These are phyloP conservation scores for Ptilodon capucinus DNA, from an alignment of 2,888 invertebrate species.

Conservation along the genomic window DNA sequence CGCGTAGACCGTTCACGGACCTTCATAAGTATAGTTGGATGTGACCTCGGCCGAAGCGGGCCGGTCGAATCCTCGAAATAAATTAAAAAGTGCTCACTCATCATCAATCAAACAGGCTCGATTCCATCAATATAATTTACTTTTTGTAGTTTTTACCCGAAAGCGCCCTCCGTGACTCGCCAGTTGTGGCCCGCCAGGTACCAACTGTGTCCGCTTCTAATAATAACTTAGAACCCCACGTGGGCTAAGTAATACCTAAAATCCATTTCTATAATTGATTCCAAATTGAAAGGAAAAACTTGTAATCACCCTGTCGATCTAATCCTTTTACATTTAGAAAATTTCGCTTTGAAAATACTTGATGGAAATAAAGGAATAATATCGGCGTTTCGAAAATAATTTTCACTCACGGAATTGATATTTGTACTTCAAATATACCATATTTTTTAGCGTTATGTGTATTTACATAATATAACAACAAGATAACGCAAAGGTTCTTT, in stretches of 20 bases:
- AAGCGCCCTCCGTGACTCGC: conserved; percentile 78
- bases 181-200: conserved; percentile 67
- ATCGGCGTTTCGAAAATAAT: neutral
- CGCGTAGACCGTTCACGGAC: conserved; percentile 28
- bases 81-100: conserved; percentile 81
- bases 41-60: conserved; percentile 57
- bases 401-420: neutral
- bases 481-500: too few species aligned
- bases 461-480: too few species aligned
- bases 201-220: conserved; percentile 37
- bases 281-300: conserved; percentile 32
- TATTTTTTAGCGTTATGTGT: too few species aligned
- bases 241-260: conserved; percentile 36
- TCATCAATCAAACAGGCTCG: conserved; percentile 80
- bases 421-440: neutral
- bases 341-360: conserved; percentile 13
- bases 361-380: neutral
- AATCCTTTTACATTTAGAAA: conserved; percentile 23
- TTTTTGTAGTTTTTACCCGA: conserved; percentile 81
- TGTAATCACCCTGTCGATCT: conserved; percentile 25
- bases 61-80: conserved; percentile 75
- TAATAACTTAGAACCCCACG: conserved; percentile 27
- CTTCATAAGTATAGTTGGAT: conserved; percentile 37
- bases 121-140: conserved; percentile 82
- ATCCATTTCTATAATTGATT: conserved; percentile 49